Percentiles rank a stretch among this genome's conserved stretches.
Conservation (phyloP, 2,888 invertebrate genomes). For the Volucella bombylans region DNA sequence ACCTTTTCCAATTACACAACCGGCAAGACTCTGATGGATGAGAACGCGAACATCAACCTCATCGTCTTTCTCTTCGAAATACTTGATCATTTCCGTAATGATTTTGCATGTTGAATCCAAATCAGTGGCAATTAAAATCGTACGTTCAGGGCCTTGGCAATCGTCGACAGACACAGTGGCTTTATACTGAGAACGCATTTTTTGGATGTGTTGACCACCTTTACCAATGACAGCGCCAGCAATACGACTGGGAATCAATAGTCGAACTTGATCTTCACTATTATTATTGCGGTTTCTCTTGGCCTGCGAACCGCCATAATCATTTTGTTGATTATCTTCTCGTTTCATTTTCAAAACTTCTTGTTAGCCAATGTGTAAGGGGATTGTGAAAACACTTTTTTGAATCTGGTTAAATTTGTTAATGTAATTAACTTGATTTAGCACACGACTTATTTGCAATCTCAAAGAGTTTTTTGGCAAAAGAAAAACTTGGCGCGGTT, state of each 20-base stretch:
- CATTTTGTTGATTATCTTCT: slow-evolving; percentile 77
- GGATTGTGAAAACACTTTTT: slow-evolving; percentile 25
- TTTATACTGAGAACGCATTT: slow-evolving; percentile 98
- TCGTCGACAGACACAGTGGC: slow-evolving; percentile 99
- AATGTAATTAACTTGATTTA: slow-evolving; percentile 21
- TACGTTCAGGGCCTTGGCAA: slow-evolving; percentile 99
- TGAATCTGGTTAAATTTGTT: slow-evolving; percentile 25
- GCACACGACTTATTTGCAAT: slow-evolving; percentile 36
- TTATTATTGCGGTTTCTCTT: slow-evolving; percentile 84
- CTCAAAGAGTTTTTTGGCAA: slow-evolving; percentile 27
- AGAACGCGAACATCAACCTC: slow-evolving; percentile 95
- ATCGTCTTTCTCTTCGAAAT: slow-evolving; percentile 92
- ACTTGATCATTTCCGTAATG: slow-evolving; percentile 94
- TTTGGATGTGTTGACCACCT: slow-evolving; percentile 98
- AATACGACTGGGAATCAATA: slow-evolving; percentile 96
- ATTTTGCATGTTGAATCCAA: slow-evolving; percentile 94
- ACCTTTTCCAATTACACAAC: slow-evolving; percentile 98
- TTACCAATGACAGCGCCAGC: slow-evolving; percentile 84
- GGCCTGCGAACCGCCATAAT: slow-evolving; percentile 79
- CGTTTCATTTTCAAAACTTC: slow-evolving; percentile 81
- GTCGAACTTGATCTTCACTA: slow-evolving; percentile 89
- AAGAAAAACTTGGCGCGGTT: slow-evolving; percentile 68
- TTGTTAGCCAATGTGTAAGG: slow-evolving; percentile 8
- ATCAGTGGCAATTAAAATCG: slow-evolving; percentile 95
- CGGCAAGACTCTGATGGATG: slow-evolving; percentile 98